Percentiles rank a stretch among this genome's conserved stretches.
These are phyloP conservation scores for Hydropsyche tenuis DNA, from an alignment of 1,140 invertebrate species.

Conservation along the genomic window DNA sequence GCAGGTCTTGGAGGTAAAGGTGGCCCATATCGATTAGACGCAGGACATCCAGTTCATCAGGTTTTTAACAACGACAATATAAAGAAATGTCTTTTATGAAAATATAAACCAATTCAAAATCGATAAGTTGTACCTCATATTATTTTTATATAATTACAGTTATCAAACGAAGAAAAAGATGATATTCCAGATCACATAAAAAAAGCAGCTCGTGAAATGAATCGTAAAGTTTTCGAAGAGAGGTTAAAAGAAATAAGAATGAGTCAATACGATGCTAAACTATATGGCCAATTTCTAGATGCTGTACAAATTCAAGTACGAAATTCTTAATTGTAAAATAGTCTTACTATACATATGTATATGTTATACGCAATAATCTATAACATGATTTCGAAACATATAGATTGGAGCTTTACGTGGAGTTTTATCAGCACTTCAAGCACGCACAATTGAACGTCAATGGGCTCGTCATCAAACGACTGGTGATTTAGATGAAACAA, in stretches of 20 bases:
- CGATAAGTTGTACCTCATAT: neutral
- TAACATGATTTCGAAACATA: neutral
- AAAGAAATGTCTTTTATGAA: conserved; percentile 2
- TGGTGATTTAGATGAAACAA: conserved; percentile 94
- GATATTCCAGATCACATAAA: conserved; percentile 88
- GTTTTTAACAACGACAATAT: conserved; percentile 54
- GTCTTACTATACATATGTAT: neutral
- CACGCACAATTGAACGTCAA: conserved; percentile 91
- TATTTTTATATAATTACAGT: conserved; percentile 56
- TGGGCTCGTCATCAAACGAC: conserved; percentile 92
- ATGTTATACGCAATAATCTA: neutral
- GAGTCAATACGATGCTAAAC: conserved; percentile 90
- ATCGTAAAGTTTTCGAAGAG: conserved; percentile 86
- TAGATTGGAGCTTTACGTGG: conserved; percentile 66
- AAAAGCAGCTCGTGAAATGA: conserved; percentile 92
- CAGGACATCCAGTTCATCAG: conserved; percentile 91
- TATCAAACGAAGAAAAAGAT: conserved; percentile 89
- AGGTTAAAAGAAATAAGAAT: conserved; percentile 91
- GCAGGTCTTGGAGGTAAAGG: conserved; percentile 94
- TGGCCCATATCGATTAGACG: conserved; percentile 90
- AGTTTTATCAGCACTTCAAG: conserved; percentile 78
- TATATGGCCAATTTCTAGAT: conserved; percentile 83
- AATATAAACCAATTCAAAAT: neutral
- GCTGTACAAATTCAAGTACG: conserved; percentile 80
- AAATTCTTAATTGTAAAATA: conserved; percentile 39